phyloP scores from a whole-genome alignment of 64 coral and sea anemone genomes.

The Porites lutea region DNA sequence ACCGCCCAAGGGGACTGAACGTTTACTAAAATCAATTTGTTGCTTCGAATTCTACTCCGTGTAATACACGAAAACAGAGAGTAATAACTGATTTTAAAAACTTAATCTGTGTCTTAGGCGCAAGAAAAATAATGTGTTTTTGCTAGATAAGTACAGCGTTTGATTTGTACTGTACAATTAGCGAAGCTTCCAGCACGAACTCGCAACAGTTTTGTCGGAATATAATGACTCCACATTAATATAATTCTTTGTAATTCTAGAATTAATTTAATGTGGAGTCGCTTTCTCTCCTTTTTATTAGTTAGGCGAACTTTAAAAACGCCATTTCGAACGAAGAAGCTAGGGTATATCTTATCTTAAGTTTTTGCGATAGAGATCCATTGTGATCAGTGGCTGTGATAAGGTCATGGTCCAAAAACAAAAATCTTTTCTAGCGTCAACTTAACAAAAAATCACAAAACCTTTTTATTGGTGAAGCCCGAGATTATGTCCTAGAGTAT shows the following conservation, averaged over 20 bases:
- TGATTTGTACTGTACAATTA: no score
- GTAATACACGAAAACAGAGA: not conserved
- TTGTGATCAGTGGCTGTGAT: not conserved
- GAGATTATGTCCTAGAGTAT: constrained; percentile 24
- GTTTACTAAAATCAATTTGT: not conserved
- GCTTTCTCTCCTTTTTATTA: not conserved
- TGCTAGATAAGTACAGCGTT: no score
- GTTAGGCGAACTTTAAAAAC: not conserved
- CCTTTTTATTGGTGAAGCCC: not conserved
- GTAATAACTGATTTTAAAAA: not conserved
- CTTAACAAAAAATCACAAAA: no score
- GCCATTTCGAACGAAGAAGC: not conserved
- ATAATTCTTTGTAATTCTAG: not conserved
- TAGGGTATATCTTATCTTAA: not conserved
- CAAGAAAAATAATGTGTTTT: no score
- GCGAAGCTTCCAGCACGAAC: no score
- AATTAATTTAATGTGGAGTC: not conserved
- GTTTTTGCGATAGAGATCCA: not conserved
- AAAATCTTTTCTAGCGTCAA: not conserved
- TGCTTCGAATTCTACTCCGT: not conserved
- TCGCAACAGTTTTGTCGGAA: no score
- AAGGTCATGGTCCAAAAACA: not conserved
- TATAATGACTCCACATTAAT: no score
- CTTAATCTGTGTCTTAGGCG: no score
- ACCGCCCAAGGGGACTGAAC: not conserved